phyloP scores from a whole-genome alignment of 1,140 invertebrate species.

The Drosophila nannoptera region DNA sequence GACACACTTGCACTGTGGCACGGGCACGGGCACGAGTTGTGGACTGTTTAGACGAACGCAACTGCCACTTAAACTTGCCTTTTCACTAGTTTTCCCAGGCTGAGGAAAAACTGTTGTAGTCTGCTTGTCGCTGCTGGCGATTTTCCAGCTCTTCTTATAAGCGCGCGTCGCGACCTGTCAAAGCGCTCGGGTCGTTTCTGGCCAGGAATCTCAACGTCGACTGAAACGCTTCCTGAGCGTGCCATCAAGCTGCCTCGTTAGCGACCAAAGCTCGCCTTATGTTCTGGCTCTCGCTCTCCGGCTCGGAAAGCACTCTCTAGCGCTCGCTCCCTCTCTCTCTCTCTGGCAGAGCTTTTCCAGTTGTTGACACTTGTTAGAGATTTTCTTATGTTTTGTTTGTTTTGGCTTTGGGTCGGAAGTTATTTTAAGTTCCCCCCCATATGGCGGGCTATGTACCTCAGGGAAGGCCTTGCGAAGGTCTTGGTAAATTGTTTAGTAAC shows the following conservation, averaged over 20 bases:
- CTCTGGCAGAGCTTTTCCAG: constrained; percentile 8
- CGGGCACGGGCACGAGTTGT: constrained; percentile 32
- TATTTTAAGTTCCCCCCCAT: constrained; percentile 21
- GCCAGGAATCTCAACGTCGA: constrained; percentile 70
- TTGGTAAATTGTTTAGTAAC: constrained; percentile 51
- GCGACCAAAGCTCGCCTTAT: constrained; percentile 27
- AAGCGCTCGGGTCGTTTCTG: constrained; percentile 40
- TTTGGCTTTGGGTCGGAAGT: constrained; percentile 38
- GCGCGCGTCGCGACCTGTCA: constrained; percentile 35
- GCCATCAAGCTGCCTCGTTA: constrained; percentile 29
- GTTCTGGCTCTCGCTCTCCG: no score
- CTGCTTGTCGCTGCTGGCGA: constrained; percentile 57
- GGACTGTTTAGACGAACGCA: constrained; percentile 46
- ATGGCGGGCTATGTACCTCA: not conserved
- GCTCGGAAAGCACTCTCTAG: constrained; percentile 59
- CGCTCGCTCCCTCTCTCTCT: constrained; percentile 16
- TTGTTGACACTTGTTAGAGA: constrained; percentile 74
- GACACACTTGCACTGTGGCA: constrained; percentile 10
- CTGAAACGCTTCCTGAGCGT: constrained; percentile 58
- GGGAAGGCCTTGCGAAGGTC: constrained; percentile 42
- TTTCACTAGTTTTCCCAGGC: constrained; percentile 63
- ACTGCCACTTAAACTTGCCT: constrained; percentile 69
- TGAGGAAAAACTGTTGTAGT: constrained; percentile 51
- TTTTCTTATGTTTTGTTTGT: constrained; percentile 53
- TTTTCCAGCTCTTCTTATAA: constrained; percentile 62